Conservation (phyloP, 2,888 invertebrate genomes). For the Philaethria dido region DNA sequence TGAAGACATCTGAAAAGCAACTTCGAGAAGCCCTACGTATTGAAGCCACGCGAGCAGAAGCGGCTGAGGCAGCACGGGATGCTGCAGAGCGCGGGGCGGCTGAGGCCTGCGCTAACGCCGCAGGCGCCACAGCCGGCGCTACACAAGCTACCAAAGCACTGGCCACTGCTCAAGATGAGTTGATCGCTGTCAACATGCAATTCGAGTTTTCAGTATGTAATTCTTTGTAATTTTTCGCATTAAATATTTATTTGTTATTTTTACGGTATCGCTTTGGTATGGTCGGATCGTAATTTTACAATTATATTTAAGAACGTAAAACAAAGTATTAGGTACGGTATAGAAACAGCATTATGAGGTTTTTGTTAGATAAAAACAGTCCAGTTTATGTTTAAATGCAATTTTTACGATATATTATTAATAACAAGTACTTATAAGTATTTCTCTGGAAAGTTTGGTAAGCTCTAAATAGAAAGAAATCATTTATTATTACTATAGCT, state of each 20-base stretch:
- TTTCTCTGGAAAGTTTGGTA: too few species aligned
- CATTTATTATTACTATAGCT: too few species aligned
- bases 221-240: slow-evolving; percentile 1
- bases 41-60: slow-evolving; percentile 67
- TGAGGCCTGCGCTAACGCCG: slow-evolving; percentile 67
- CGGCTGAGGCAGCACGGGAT: slow-evolving; percentile 63
- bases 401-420: too few species aligned
- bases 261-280: neutral
- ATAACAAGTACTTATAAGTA: too few species aligned
- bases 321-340: neutral
- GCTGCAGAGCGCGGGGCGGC: slow-evolving; percentile 59
- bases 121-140: slow-evolving; percentile 65
- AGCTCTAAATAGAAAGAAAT: too few species aligned
- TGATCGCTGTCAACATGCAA: slow-evolving; percentile 63
- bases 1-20: slow-evolving; percentile 64
- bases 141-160: slow-evolving; percentile 62
- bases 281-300: neutral
- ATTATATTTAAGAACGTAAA: slow-evolving; percentile 2
- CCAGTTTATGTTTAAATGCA: too few species aligned
- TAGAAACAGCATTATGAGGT: neutral
- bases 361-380: slow-evolving; percentile 9
- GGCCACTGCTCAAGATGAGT: slow-evolving; percentile 60
- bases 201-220: slow-evolving; percentile 63
- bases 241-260: slow-evolving; percentile 11
- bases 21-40: slow-evolving; percentile 64